phyloP scores from a whole-genome alignment of 2,888 invertebrate species.

The Xylota sylvarum region DNA sequence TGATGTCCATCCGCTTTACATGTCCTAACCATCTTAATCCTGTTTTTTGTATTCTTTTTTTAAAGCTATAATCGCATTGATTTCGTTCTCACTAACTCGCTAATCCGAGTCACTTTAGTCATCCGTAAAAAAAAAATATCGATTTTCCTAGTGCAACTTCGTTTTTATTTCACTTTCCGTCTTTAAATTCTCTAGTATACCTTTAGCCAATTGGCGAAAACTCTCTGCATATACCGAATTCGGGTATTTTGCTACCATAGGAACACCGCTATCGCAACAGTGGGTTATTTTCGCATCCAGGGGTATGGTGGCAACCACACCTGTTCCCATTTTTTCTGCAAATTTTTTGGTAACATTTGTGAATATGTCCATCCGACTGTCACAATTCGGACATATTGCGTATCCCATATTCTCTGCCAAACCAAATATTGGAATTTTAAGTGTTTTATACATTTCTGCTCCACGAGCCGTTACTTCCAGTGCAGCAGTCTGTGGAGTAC shows the following conservation, averaged over 20 bases:
- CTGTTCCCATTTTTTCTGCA: slow-evolving; percentile 88
- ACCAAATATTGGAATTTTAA: slow-evolving; percentile 94
- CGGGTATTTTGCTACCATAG: slow-evolving; percentile 81
- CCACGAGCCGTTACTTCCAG: slow-evolving; percentile 94
- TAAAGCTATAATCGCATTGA: too few relatives aligned
- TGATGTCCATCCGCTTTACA: too few relatives aligned
- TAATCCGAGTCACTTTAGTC: too few relatives aligned
- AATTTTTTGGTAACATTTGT: slow-evolving; percentile 88
- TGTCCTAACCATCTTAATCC: too few relatives aligned
- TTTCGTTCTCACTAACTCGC: too few relatives aligned
- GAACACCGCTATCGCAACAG: slow-evolving; percentile 83
- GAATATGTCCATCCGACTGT: slow-evolving; percentile 90
- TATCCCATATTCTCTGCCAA: slow-evolving; percentile 96
- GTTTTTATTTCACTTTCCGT: slow-evolving; percentile 24
- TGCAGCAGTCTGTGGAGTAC: slow-evolving; percentile 96
- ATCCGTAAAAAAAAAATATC: neutral
- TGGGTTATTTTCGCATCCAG: slow-evolving; percentile 82
- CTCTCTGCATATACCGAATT: slow-evolving; percentile 81
- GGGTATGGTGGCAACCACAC: slow-evolving; percentile 87
- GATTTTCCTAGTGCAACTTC: slow-evolving; percentile 3
- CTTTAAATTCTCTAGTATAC: slow-evolving; percentile 73
- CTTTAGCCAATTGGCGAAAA: slow-evolving; percentile 78
- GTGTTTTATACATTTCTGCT: slow-evolving; percentile 93
- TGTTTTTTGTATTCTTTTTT: too few relatives aligned
- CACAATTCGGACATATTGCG: slow-evolving; percentile 91